A percentile compares a stretch with the other conserved stretches of the same genome.
phyloP scores from a whole-genome alignment of 2,113 vertebrate genomes.

The Sphaerodactylus townsendi region DNA sequence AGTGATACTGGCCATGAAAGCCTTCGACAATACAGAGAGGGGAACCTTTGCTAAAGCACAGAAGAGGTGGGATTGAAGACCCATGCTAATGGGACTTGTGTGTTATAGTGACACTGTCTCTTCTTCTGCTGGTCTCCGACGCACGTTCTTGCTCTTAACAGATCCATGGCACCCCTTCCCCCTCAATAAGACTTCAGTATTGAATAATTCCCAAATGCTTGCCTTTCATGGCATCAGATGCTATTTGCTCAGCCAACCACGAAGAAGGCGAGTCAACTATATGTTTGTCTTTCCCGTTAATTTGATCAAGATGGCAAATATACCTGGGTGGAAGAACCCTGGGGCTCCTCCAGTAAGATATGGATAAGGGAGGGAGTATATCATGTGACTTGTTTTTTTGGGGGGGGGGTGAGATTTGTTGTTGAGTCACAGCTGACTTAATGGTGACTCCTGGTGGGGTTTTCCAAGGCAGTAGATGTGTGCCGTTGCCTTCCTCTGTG shows the following conservation, averaged over 20 bases:
- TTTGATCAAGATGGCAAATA: not conserved
- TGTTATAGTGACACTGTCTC: no score
- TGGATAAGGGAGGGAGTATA: not conserved
- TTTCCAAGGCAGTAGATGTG: no score
- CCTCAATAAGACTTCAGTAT: not conserved
- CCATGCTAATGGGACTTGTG: no score
- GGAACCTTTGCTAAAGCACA: no score
- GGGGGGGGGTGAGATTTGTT: no score
- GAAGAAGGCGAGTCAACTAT: not conserved
- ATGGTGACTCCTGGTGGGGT: no score
- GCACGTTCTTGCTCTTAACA: not conserved
- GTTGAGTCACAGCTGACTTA: no score
- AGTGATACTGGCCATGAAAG: no score
- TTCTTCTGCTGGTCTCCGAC: not conserved
- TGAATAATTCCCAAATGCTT: not conserved
- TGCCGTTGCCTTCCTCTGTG: no score
- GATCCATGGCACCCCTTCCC: not conserved
- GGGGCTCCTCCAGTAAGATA: not conserved
- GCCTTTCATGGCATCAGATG: not conserved
- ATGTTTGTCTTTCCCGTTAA: not conserved
- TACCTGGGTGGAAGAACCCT: not conserved
- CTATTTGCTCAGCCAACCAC: not conserved
- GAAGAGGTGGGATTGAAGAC: no score
- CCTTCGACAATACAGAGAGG: no score
- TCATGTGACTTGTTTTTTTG: not conserved